Evolutionary conservation across 2,113 vertebrate genomes (phyloP).

Genomic region (Pedetes capensis): DNA sequence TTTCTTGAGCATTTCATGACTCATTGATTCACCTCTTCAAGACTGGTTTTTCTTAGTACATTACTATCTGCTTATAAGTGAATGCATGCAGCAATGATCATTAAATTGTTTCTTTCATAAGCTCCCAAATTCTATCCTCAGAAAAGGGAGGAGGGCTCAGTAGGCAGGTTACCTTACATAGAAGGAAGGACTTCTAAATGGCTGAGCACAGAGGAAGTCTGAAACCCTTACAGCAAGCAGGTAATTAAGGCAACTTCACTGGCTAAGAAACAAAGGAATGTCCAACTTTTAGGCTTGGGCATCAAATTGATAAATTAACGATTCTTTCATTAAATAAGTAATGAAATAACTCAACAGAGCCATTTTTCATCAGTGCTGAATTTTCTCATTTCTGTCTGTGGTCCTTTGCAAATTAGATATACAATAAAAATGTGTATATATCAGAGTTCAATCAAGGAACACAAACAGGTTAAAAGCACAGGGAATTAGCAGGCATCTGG

Average conservation of each 20-base stretch:
- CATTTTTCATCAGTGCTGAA: conserved; percentile 61
- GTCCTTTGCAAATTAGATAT: conserved; percentile 47
- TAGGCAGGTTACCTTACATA: conserved; percentile 70
- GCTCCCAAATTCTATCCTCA: conserved; percentile 50
- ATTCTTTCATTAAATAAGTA: conserved; percentile 60
- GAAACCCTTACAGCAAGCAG: conserved; percentile 43
- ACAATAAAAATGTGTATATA: conserved; percentile 48
- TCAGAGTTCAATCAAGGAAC: conserved; percentile 29
- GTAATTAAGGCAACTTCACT: conserved; percentile 66
- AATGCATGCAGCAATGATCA: conserved; percentile 71
- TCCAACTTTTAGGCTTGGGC: conserved; percentile 70
- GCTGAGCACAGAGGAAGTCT: conserved; percentile 57
- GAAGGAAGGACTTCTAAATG: conserved; percentile 44
- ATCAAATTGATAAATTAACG: conserved; percentile 63
- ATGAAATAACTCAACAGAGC: conserved; percentile 56
- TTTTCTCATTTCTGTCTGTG: conserved; percentile 68
- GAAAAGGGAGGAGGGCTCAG: conserved; percentile 41
- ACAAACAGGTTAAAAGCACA: conserved; percentile 5
- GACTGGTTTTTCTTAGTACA: conserved; percentile 78
- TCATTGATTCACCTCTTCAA: conserved; percentile 84
- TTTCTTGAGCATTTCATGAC: conserved; percentile 88
- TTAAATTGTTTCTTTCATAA: conserved; percentile 82
- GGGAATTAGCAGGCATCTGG: neutral
- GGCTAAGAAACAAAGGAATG: conserved; percentile 72
- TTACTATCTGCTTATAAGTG: conserved; percentile 74